A percentile compares a stretch with the other conserved stretches of the same genome.
Evolutionary conservation across 2,113 vertebrate species (phyloP).

Genomic region (Ceyx margarethae): DNA sequence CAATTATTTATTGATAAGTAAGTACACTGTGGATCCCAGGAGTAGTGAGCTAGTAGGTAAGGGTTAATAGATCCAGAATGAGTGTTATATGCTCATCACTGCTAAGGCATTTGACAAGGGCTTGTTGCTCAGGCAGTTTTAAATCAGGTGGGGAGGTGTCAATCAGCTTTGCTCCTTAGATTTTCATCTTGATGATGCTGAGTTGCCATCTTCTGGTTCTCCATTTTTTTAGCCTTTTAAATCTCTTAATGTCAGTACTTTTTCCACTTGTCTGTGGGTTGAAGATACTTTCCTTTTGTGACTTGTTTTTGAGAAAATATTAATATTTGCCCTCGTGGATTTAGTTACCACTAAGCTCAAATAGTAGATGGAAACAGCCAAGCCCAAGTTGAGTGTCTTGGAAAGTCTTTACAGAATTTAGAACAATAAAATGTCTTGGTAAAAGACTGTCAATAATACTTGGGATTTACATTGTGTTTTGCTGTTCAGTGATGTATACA

Average conservation of each 20-base stretch:
- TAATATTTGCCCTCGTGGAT: neutral
- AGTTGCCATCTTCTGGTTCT: neutral
- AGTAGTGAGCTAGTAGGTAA: neutral
- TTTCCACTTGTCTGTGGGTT: neutral
- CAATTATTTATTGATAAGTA: neutral
- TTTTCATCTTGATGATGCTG: neutral
- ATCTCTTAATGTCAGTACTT: neutral
- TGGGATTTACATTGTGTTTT: neutral
- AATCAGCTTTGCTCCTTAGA: neutral
- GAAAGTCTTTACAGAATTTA: neutral
- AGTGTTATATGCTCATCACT: neutral
- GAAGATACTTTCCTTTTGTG: neutral
- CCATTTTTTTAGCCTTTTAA: neutral
- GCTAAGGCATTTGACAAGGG: neutral
- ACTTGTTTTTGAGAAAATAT: neutral
- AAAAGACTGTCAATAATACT: neutral
- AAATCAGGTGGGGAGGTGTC: neutral
- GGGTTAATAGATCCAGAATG: neutral
- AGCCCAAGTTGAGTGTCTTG: neutral
- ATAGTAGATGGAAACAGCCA: neutral
- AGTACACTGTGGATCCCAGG: neutral
- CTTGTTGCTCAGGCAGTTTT: neutral
- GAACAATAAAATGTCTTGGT: neutral
- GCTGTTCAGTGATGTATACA: neutral
- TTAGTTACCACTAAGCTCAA: neutral